Base-by-base conservation (phyloP, 2,113 vertebrate species). In the Piprites chloris region DNA sequence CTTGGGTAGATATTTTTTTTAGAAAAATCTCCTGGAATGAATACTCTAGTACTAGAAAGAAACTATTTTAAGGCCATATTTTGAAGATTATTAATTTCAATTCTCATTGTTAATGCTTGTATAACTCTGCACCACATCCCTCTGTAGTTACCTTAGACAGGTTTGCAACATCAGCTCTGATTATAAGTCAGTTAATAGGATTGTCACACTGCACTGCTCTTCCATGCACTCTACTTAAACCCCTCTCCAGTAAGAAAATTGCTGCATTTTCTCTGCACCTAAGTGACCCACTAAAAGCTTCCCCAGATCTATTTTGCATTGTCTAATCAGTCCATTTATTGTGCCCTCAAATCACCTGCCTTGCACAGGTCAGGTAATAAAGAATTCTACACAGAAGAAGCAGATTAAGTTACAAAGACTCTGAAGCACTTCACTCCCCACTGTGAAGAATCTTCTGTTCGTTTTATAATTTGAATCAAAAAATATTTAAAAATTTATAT, bases 141-240 rank as follows among this genome's bases (percentile, higher is more conserved):
- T 73, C 78, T 79, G 77, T 74, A 49, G 55, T 50, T 83, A 73
- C 41, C 63, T 19, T 65, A 80, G 6, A 86, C 55, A 92, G 49
- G 52, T 92, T 65, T 97, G 92, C 80, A 95, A 61, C 83, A 94
- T 90, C 90, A 96, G 92, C 80, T 89, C 32, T 56, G 81, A 91
- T 39, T 55, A 5, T 74, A 94, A 81, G 75, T 65, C 93, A 78
- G 27, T 23, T 87, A 91, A 96, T 49, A 92, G 56, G 79, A 93
- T 39, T 95, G 78, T 90, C 85, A 92, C 90, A 90, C 76, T 83
- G 65, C 59, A 61, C 62, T 59, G 72, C 82, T 89, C 79, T 56
- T 89, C 41, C 24, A 56, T 33, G 32, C 76, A 75, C 83, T 74
- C 63, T 49, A 39, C 27, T 72, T 82, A 78, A 93, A 88, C 52